phyloP scores from a whole-genome alignment of 2,113 vertebrate species.

The Otolemur garnettii region DNA sequence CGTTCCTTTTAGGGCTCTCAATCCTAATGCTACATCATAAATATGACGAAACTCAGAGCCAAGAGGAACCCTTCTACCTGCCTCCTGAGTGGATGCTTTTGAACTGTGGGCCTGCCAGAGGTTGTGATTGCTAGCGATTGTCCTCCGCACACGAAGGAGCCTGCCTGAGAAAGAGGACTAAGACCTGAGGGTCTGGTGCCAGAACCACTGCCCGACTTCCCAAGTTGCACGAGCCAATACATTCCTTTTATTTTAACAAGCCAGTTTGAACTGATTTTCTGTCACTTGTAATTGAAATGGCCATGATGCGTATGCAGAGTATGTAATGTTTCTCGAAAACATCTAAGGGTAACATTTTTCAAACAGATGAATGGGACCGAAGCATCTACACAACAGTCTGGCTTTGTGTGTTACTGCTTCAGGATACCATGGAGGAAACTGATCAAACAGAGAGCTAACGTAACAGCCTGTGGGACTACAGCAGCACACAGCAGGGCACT shows the following conservation, averaged over 20 bases:
- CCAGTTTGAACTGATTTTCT: not conserved
- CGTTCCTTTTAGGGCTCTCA: not conserved
- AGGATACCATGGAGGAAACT: not conserved
- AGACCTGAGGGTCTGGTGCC: not conserved
- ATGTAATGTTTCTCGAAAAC: not conserved
- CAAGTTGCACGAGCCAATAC: not conserved
- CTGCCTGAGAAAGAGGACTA: not conserved
- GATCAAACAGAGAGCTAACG: not conserved
- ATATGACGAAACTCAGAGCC: not conserved
- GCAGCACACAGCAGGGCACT: not conserved
- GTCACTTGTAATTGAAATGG: not conserved
- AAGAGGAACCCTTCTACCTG: not conserved
- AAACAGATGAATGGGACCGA: not conserved
- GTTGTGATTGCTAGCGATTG: not conserved
- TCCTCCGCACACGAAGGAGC: not conserved
- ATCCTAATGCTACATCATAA: not conserved
- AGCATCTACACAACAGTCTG: not conserved
- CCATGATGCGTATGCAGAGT: not conserved
- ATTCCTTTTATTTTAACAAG: conserved; percentile 12
- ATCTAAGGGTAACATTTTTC: conserved; percentile 35
- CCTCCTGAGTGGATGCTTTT: conserved; percentile 18
- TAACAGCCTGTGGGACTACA: too few species aligned
- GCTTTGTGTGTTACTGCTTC: not conserved
- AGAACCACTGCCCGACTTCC: not conserved
- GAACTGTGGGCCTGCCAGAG: not conserved